Base-by-base conservation (phyloP, 2,888 invertebrate species). In the Liodrosophila aerea region DNA sequence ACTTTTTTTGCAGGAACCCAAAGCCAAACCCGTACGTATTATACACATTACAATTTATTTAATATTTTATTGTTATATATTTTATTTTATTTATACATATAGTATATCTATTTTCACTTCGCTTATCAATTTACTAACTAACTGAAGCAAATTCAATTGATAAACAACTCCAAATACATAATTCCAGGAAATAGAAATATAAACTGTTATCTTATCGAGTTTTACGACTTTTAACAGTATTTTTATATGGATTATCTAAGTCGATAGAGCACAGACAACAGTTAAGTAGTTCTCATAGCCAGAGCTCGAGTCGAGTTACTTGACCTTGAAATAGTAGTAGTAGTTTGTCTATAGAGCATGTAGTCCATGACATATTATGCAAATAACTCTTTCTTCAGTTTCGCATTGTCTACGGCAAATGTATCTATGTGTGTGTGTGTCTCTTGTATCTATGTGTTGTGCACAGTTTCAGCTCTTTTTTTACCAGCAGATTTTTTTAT, bases 1-100 rank as follows among this genome's bases (percentile, higher is more conserved):
- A 43, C 59, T 56, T 51, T 30, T 31, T 56, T 70, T 43, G 41
- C 87, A 88, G 87, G 87, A 88, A 86, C 89, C 87, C 63, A 88
- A 88, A 87, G 73, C 85, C 51, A 88, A 88, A 70, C 82, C 85
- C 76, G 87, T 87, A 88, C 51, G 87, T 87, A 88, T 47, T 22
- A 16, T 9, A 7, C 18, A 18, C 39, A 39, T n/a, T n/a, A 22
- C 22, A 22, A 7, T 29, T 13, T n/a, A 46, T 34, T 31, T 72
- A 61, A n/a, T n/a, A n/a, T n/a, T n/a, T n/a, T n/a, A n/a, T n/a
- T n/a, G n/a, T 27, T 9, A 30, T 44, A 53, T 49, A 61, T 22
- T 56, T 50, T 40, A 43, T 57, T 65, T 34, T 56, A 57, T 51
- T 11, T 43, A 12, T 43, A 40, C 41, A 31, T 22, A 43, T 51